Conservation (phyloP, 2,888 invertebrate species). For the Endotricha flammealis region DNA sequence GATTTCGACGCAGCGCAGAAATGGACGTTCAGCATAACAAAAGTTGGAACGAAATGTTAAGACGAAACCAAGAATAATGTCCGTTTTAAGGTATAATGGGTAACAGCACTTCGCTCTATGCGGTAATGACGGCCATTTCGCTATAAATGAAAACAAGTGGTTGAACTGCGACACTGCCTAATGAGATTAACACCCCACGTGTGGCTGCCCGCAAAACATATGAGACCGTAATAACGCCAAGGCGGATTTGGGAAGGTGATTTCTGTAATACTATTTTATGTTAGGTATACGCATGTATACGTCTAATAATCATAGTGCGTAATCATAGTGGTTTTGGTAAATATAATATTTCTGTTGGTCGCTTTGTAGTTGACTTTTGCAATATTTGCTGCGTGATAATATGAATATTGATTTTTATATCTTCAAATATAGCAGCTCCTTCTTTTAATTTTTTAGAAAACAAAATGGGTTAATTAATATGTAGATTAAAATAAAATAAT, state of each 20-base stretch:
- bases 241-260: slow-evolving; percentile 6
- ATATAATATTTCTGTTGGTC: too few species aligned
- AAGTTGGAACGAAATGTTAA: slow-evolving; percentile 36
- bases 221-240: slow-evolving; percentile 8
- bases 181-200: slow-evolving; percentile 33
- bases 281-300: too few species aligned
- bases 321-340: too few species aligned
- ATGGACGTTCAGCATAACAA: slow-evolving; percentile 18
- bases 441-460: too few species aligned
- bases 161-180: slow-evolving; percentile 47
- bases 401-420: too few species aligned
- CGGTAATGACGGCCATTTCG: slow-evolving; percentile 55
- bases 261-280: slow-evolving; percentile 8
- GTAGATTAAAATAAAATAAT: too few species aligned
- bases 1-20: too few species aligned
- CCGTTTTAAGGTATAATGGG: slow-evolving; percentile 30
- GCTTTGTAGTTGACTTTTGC: too few species aligned
- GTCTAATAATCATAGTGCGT: too few species aligned
- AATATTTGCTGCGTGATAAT: too few species aligned
- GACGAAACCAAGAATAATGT: slow-evolving; percentile 54
- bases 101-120: slow-evolving; percentile 45
- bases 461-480: too few species aligned
- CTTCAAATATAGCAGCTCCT: too few species aligned
- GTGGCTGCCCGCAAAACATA: slow-evolving; percentile 3
- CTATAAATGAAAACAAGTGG: slow-evolving; percentile 63